phyloP scores from a whole-genome alignment of 2,797 vertebrate genomes.

The Rhinophrynus dorsalis region DNA sequence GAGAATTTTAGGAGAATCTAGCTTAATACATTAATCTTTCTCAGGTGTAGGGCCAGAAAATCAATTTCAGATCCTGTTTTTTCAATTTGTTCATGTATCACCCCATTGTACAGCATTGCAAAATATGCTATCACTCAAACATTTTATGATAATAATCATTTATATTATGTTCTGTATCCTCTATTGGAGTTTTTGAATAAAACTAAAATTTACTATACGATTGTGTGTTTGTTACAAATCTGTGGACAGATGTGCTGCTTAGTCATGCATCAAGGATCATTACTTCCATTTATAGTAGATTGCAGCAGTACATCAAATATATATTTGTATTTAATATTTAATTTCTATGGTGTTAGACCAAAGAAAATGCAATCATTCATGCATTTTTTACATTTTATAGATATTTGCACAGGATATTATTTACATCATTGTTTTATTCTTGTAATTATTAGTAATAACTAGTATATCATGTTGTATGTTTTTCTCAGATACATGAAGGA shows the following conservation, averaged over 20 bases:
- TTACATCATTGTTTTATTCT: background rate
- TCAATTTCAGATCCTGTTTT: too few species aligned
- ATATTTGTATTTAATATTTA: conserved; percentile 58
- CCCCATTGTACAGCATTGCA: too few species aligned
- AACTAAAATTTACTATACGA: conserved; percentile 53
- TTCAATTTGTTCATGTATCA: too few species aligned
- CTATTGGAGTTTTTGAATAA: conserved; percentile 45
- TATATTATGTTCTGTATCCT: too few species aligned
- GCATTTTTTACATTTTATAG: conserved; percentile 55
- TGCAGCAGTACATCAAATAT: conserved; percentile 56
- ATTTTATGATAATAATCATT: conserved; percentile 47
- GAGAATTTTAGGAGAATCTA: too few species aligned
- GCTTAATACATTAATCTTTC: too few species aligned
- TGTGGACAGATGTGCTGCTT: conserved; percentile 68
- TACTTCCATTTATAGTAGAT: conserved; percentile 61
- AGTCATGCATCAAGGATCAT: conserved; percentile 70
- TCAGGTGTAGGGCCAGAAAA: too few species aligned
- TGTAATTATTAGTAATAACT: background rate
- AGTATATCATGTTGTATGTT: background rate
- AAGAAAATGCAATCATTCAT: conserved; percentile 58
- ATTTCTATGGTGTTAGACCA: conserved; percentile 59
- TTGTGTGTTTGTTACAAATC: conserved; percentile 61
- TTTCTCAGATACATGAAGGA: background rate
- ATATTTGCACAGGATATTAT: conserved; percentile 53
- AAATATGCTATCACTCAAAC: too few species aligned